phyloP scores from a whole-genome alignment of 1,140 invertebrate species.

The Hyles euphorbiae region DNA sequence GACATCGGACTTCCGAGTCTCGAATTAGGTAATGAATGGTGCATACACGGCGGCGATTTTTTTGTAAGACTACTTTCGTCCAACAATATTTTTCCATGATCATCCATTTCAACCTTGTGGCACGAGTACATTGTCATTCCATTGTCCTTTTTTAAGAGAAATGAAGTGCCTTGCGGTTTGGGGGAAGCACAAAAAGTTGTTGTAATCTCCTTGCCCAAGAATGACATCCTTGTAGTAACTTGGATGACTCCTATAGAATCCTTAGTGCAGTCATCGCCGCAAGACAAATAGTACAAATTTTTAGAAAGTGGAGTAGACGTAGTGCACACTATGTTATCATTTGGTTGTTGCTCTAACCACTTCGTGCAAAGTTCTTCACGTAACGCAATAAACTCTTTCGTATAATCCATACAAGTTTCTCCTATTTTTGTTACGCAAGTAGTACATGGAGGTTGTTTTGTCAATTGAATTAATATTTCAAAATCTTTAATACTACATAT shows the following conservation, averaged over 20 bases:
- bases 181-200: constrained; percentile 51
- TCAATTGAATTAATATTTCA: constrained; percentile 43
- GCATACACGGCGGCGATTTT: constrained; percentile 24
- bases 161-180: constrained; percentile 44
- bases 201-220: constrained; percentile 65
- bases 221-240: constrained; percentile 57
- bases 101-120: constrained; percentile 66
- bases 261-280: constrained; percentile 37
- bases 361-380: constrained; percentile 60
- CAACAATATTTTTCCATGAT: constrained; percentile 58
- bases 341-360: constrained; percentile 52
- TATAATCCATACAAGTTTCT: constrained; percentile 55
- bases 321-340: constrained; percentile 60
- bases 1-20: constrained; percentile 47
- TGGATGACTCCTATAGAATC: constrained; percentile 64
- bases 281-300: constrained; percentile 56
- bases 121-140: constrained; percentile 63
- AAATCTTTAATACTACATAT: constrained; percentile 61
- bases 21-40: constrained; percentile 17
- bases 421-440: constrained; percentile 55
- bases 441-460: constrained; percentile 58
- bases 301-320: constrained; percentile 56
- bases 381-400: constrained; percentile 43
- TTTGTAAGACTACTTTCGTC: constrained; percentile 53
- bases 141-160: constrained; percentile 50